Percentiles rank a stretch among this genome's conserved stretches.
phyloP scores from a whole-genome alignment of 2,888 invertebrate genomes.

The Globia sparganii region DNA sequence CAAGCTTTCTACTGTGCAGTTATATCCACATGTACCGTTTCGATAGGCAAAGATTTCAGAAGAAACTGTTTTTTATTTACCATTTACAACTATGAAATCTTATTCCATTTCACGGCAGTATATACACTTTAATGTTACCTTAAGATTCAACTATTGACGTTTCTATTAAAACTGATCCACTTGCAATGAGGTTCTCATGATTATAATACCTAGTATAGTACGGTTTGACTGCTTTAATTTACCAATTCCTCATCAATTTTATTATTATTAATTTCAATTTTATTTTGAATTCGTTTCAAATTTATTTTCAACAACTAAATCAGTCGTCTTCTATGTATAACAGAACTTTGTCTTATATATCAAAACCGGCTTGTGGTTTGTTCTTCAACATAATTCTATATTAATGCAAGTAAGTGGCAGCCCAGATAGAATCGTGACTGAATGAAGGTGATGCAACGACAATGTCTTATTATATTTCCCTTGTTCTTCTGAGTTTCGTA shows the following conservation, averaged over 20 bases:
- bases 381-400: constrained; percentile 78
- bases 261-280: no score
- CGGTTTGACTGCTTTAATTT: not conserved
- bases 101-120: constrained; percentile 16
- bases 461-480: constrained; percentile 62
- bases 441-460: constrained; percentile 79
- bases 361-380: constrained; percentile 69
- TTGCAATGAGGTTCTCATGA: not conserved
- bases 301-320: constrained; percentile 11
- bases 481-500: constrained; percentile 66
- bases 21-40: constrained; percentile 44
- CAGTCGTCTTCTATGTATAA: constrained; percentile 3
- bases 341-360: constrained; percentile 27
- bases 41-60: not conserved
- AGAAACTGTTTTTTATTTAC: constrained; percentile 9
- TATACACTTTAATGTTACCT: not conserved
- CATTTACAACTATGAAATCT: not conserved
- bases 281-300: not conserved
- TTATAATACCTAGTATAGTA: not conserved
- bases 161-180: not conserved
- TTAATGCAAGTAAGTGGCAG: constrained; percentile 81
- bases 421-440: constrained; percentile 84
- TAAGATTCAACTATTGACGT: constrained; percentile 9
- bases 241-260: not conserved
- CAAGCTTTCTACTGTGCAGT: constrained; percentile 61